phyloP scores from a whole-genome alignment of 2,888 invertebrate genomes.

The Hyposoter dolosus region DNA sequence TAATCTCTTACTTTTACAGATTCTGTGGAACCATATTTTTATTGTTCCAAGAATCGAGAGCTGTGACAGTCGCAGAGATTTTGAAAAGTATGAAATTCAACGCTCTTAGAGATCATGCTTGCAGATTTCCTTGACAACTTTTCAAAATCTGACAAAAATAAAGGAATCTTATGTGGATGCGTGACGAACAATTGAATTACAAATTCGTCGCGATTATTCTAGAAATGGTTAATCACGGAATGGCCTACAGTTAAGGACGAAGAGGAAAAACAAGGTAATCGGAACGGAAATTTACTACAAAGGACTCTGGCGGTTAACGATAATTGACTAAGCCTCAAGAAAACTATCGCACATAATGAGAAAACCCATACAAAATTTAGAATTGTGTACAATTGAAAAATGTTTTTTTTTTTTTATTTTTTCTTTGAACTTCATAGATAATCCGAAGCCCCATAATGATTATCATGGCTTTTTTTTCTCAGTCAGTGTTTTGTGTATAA shows the following conservation, averaged over 20 bases:
- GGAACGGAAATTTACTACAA: neutral
- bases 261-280: neutral
- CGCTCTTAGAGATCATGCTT: neutral
- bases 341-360: neutral
- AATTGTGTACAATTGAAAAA: neutral
- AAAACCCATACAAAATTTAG: neutral
- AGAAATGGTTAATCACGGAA: neutral
- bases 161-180: neutral
- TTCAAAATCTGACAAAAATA: neutral
- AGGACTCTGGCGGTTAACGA: neutral
- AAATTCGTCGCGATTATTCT: neutral
- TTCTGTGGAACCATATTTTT: neutral
- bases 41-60: neutral
- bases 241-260: neutral
- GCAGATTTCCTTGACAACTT: neutral
- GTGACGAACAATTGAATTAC: neutral
- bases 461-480: neutral
- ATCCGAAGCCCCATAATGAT: neutral
- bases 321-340: slow-evolving; percentile 6
- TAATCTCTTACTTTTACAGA: neutral
- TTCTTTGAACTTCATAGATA: neutral
- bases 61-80: neutral
- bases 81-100: neutral
- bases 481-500: neutral
- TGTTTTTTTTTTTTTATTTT: neutral